Evolutionary conservation across 2,113 vertebrate species (phyloP), one percentile per base, ranked within the genome.

Genomic region (Excalfactoria chinensis): DNA sequence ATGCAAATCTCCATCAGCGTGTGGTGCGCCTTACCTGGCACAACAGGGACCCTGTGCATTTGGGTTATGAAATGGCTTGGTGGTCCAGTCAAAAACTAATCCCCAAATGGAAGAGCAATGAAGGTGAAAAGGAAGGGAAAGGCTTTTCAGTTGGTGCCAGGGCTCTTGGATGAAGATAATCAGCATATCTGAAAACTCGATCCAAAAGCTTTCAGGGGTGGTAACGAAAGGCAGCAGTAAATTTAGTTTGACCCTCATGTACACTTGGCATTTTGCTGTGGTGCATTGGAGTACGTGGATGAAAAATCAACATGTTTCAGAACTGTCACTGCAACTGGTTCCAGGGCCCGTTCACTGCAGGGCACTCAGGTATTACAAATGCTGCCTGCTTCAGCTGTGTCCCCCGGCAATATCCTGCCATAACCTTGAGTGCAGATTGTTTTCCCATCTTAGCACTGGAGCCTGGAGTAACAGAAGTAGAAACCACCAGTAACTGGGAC

Each of bases 191-290:
- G 63, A 92, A 73, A 86, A 71, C 21, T 15, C 83, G 28, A 40
- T 69, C 82, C 85, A 74, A 86, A 88, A 84, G 88, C 88, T 96
- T 92, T 93, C 81, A 37, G 30, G 49, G 40, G 12, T 78, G 56
- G 76, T 7, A 86, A 43, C n/a, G 40, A 72, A 84, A 86, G n/a
- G 66, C 92, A 74, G 15, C 15, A 53, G 91, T 63, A 76, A 85
- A 93, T 88, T 63, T 90, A 80, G 85, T 9, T 1, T 88, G 82
- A 91, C 85, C 82, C 91, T 46, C 64, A 34, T 58, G 68, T 67
- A 5, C 82, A 13, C 55, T 89, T 37, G 22, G 78, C 59, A 26
- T 49, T 83, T 46, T 37, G 78, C 75, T 64, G 6, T 44, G 88
- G 56, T 81, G 83, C 79, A 25, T 7, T 91, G 88, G 46, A 56